These are phyloP conservation scores for Oscheius sp. DNA, from an alignment of 2,888 invertebrate genomes.

Conservation along the genomic window DNA sequence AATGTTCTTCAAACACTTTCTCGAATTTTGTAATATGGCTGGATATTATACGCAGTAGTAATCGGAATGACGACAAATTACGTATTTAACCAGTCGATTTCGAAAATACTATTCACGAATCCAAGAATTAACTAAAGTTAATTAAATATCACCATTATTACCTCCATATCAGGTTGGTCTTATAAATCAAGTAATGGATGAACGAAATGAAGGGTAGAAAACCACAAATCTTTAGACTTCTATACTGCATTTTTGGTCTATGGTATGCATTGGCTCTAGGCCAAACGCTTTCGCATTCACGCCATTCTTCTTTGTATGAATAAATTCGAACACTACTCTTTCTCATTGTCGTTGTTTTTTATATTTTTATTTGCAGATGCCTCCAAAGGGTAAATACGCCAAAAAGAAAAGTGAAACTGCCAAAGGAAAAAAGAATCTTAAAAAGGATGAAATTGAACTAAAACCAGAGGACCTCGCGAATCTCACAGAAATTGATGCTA, in stretches of 20 bases:
- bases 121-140: too few species aligned
- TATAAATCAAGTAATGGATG: too few species aligned
- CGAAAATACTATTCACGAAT: too few species aligned
- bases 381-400: background rate
- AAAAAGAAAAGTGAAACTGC: background rate
- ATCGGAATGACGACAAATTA: too few species aligned
- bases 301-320: background rate
- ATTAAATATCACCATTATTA: too few species aligned
- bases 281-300: background rate
- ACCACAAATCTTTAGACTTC: too few species aligned
- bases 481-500: background rate
- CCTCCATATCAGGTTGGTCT: too few species aligned
- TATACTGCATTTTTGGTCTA: background rate
- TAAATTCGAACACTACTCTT: background rate
- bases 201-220: too few species aligned
- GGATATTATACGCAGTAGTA: too few species aligned
- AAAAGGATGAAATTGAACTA: background rate
- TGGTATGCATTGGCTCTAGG: background rate
- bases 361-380: background rate
- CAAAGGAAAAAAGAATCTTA: background rate
- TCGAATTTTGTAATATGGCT: too few species aligned
- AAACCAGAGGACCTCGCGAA: background rate
- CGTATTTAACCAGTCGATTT: too few species aligned
- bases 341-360: background rate
- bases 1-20: too few species aligned